Base-by-base conservation (phyloP, 2,113 vertebrate species). In the Arothron firmamentum region DNA sequence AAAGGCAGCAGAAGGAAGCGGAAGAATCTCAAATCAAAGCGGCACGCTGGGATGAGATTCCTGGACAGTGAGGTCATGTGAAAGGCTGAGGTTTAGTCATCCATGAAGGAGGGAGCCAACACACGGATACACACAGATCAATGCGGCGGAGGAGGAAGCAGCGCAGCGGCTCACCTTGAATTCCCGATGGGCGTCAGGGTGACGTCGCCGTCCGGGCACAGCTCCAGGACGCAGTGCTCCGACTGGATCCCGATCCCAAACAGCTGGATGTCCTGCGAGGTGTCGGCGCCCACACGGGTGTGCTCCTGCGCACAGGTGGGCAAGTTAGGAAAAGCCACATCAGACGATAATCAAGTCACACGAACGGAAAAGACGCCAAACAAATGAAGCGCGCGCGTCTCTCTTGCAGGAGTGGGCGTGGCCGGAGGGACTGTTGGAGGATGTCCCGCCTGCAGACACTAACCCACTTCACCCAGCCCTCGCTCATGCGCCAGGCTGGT, bases 211-310 rank as follows among this genome's bases (percentile, higher is more conserved):
- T 98, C 95, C 0, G 89, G 60, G 52, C 92, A 88, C 20, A 97
- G 92, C 70, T 96, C 92, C 67, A 99, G 93, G 78, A 94, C 76
- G 57, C 95, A 98, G 86, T 99, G 97, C 72, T 98, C 93, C 4
- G 94, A 86, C 70, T 96, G 95, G 80, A 99, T 99, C 31, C 97
- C 97, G 72, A 99, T 98, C 11, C 97, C 97, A 54, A 94, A 98
- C 58, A 99, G 93, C 89, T 99, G 97, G 82, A 99, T 97, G 84
- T 99, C 97, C 89, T 98, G 97, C 75, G 97, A 97, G 0, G 94
- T 97, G 83, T 98, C 93, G 10, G 95, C 96, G 19, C 97, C 97
- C 72, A 98, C 94, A 74, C 90, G 92, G 0, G 94, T 95, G 76
- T 94, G 94, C 78, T 96, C 93, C 97, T 99, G 65, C 34, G 72